Evolutionary conservation across 2,888 invertebrate species (phyloP).

Genomic region (Rhagonycha lutea): DNA sequence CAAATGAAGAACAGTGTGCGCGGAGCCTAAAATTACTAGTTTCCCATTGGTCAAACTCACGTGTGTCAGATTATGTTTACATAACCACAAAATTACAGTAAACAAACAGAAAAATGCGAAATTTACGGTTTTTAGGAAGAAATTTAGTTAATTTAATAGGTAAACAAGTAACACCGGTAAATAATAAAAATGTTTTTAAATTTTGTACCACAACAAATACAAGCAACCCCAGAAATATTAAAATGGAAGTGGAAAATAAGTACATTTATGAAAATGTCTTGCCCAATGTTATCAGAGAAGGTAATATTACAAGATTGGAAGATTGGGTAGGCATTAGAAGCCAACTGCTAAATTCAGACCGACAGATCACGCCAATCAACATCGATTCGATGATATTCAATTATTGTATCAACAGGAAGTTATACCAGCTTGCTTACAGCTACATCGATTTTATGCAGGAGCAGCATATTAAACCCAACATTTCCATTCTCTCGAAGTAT

Average conservation of each 20-base stretch:
- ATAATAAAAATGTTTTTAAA: not conserved
- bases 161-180: not conserved
- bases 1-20: too few relatives aligned
- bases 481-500: conserved; percentile 63
- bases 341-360: conserved; percentile 51
- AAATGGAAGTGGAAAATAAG: conserved; percentile 10
- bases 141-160: not conserved
- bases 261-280: not conserved
- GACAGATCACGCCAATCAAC: conserved; percentile 57
- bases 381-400: conserved; percentile 66
- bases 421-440: conserved; percentile 59
- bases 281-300: conserved; percentile 2
- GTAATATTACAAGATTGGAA: conserved; percentile 1
- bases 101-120: not conserved
- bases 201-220: not conserved
- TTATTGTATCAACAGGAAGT: conserved; percentile 54
- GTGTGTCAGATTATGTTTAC: not conserved
- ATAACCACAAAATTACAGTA: not conserved
- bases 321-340: conserved; percentile 55
- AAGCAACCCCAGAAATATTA: not conserved
- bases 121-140: not conserved
- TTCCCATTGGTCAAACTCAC: not conserved
- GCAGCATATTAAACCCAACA: conserved; percentile 57
- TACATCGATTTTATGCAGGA: conserved; percentile 62
- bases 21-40: not conserved